Evolutionary conservation across 2,113 vertebrate genomes (phyloP), one percentile per base, ranked within the genome.

Genomic region (Pionites leucogaster): DNA sequence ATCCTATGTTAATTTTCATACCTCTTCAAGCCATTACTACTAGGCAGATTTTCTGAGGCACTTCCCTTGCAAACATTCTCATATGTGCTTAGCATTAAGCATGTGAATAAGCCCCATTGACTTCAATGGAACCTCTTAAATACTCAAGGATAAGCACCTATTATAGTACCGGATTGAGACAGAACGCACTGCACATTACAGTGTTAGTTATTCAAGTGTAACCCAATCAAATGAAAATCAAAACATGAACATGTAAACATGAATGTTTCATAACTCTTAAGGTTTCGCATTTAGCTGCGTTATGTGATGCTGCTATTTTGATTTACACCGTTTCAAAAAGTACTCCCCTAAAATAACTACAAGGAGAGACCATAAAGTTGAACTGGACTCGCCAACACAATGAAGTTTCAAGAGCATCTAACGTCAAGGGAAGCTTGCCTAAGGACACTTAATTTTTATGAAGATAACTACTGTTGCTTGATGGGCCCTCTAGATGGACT

Each of bases 1-100:
- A 74, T 79, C 67, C 88, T 96, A 62, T 60, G 84, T 84, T 97
- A 91, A 91, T 96, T 96, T 96, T 97, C 93, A 89, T 86, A 94
- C 28, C 76, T 92, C 83, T 96, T 92, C 76, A 94, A 97, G 88
- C 39, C 65, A 41, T 47, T 68, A 59, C 41, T 42, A 78, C 27
- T 11, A 44, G 29, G 53, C 55, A 80, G 41, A 82, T 80, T 95
- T 90, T 75, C 78, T 91, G 89, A 79, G 52, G 69, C 33, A 62
- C 27, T 78, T 75, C 64, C 42, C 57, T 72, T 91, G 60, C 50
- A 81, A 81, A 92, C 20, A 42, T 72, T 86, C 23, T 88, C 55
- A 25, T 19, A 57, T 29, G 35, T 79, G 77, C 35, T 91, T 60
- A 87, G 82, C 74, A 91, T 65, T 62, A 85, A 76, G 41, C 62